A percentile compares a stretch with the other conserved stretches of the same genome.
Evolutionary conservation across 2,797 vertebrate species (phyloP).

Genomic region (Thunnus albacares): DNA sequence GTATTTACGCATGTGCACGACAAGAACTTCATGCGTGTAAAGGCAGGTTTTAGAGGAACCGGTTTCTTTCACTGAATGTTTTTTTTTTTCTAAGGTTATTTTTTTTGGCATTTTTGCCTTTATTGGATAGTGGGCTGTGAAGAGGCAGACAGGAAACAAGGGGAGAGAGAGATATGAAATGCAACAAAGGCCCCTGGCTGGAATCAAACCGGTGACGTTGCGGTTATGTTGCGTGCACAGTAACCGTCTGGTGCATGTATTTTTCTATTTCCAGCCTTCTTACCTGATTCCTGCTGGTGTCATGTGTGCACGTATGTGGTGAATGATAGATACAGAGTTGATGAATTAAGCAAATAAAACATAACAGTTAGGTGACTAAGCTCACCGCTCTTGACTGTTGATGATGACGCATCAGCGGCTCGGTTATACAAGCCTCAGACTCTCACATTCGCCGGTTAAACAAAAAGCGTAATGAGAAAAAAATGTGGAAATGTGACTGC

Average conservation of each 20-base stretch:
- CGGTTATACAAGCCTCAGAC: constrained; percentile 10
- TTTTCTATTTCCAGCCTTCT: background rate
- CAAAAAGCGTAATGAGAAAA: constrained; percentile 2
- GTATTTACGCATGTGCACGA: background rate
- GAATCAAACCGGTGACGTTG: no score
- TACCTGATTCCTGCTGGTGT: background rate
- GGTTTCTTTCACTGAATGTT: constrained; percentile 1
- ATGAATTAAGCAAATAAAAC: background rate
- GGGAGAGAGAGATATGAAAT: no score
- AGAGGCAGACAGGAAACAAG: no score
- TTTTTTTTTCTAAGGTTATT: no score
- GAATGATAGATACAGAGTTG: background rate
- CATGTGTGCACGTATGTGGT: background rate
- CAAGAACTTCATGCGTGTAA: background rate
- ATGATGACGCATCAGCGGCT: background rate
- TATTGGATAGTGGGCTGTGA: no score
- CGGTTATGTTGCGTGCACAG: no score
- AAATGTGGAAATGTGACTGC: background rate
- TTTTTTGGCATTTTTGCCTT: no score
- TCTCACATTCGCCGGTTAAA: background rate
- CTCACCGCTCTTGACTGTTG: no score
- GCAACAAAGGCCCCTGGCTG: no score
- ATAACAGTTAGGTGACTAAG: no score
- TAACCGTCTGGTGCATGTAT: background rate
- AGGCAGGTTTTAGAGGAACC: background rate